These are phyloP conservation scores for Sapayoa aenigma DNA, from an alignment of 2,113 vertebrate species.

Conservation along the genomic window DNA sequence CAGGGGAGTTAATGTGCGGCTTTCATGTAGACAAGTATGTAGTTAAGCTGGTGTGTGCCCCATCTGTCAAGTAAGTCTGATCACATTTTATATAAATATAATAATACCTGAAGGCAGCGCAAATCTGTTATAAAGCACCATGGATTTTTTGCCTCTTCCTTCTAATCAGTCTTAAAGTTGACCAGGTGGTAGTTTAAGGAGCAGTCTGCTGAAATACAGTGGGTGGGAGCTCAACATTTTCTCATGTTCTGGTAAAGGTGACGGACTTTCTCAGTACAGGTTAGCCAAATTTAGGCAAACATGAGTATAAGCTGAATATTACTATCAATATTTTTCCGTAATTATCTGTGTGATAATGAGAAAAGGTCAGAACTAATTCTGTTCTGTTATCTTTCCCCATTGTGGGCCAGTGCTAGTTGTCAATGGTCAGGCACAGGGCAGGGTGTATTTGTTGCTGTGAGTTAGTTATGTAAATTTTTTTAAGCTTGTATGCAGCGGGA, in stretches of 20 bases:
- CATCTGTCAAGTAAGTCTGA: neutral
- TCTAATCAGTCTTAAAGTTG: neutral
- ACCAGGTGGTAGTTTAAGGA: neutral
- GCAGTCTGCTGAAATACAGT: neutral
- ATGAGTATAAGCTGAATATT: neutral
- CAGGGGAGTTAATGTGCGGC: neutral
- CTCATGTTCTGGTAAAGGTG: neutral
- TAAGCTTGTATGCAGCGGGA: neutral
- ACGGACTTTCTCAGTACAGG: neutral
- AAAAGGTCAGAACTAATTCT: neutral
- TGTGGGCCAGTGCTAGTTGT: neutral
- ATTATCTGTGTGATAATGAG: neutral
- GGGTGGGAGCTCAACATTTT: neutral
- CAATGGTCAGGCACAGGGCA: neutral
- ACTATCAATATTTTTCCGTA: neutral
- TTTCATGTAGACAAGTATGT: neutral
- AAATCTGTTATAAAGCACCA: neutral
- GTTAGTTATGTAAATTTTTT: neutral
- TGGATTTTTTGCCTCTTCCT: neutral
- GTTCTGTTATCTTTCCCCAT: accelerated
- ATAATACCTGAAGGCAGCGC: neutral
- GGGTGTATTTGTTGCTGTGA: neutral
- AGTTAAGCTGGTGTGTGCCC: neutral
- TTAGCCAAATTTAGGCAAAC: neutral
- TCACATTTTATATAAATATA: neutral